A percentile compares a stretch with the other conserved stretches of the same genome.
phyloP scores from a whole-genome alignment of 2,113 vertebrate genomes.

The Oenanthe oenanthe region DNA sequence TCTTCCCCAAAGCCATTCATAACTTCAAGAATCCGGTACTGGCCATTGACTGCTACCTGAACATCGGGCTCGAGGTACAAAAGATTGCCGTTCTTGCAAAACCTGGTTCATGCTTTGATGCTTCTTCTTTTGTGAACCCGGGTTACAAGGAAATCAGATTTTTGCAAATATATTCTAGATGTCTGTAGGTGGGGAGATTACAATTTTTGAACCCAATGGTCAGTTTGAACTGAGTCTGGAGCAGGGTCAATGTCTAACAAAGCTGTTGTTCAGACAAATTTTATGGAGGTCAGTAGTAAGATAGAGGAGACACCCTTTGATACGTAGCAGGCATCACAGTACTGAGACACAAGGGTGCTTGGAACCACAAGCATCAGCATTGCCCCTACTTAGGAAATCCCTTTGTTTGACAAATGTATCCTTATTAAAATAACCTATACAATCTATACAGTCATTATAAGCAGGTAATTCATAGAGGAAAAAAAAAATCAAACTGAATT shows the following conservation, averaged over 20 bases:
- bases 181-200: background rate
- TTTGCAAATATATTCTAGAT: background rate
- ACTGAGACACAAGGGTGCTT: background rate
- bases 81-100: background rate
- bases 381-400: background rate
- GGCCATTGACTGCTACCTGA: slow-evolving; percentile 96
- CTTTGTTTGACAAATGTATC: background rate
- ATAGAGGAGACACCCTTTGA: background rate
- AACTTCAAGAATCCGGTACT: slow-evolving; percentile 90
- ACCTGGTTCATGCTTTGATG: background rate
- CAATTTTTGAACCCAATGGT: background rate
- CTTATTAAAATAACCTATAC: background rate
- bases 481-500: background rate
- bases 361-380: background rate
- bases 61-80: slow-evolving; percentile 91
- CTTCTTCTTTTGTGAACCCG: background rate
- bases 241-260: background rate
- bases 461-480: background rate
- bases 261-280: background rate
- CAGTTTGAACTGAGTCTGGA: background rate
- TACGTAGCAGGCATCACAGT: rapidly evolving
- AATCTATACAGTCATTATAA: background rate
- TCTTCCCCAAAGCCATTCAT: slow-evolving; percentile 90
- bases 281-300: background rate
- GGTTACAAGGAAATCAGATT: background rate